These are phyloP conservation scores for Brachyptera risi DNA, from an alignment of 2,888 invertebrate genomes.

Conservation along the genomic window DNA sequence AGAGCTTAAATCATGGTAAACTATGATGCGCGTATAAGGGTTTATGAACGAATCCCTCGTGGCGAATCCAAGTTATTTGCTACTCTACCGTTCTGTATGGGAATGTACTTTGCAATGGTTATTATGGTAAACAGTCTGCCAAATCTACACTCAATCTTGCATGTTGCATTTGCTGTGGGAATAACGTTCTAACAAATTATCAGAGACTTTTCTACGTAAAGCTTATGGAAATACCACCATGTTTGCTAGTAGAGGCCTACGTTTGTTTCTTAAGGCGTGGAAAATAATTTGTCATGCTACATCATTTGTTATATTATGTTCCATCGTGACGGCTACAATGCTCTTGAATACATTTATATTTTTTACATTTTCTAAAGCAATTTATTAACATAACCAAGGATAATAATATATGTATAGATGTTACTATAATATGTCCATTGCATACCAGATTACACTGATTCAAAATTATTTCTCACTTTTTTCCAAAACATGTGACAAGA, in stretches of 20 bases:
- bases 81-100: background rate
- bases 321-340: background rate
- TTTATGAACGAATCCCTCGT: background rate
- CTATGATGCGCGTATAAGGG: background rate
- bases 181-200: background rate
- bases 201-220: background rate
- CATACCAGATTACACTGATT: no score
- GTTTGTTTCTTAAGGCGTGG: background rate
- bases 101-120: background rate
- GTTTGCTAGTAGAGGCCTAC: no score
- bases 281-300: background rate
- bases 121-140: background rate
- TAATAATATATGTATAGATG: no score
- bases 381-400: no score
- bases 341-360: no score
- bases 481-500: no score
- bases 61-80: no score
- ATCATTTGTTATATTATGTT: background rate
- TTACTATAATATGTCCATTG: no score
- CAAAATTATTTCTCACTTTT: no score
- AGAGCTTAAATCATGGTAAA: background rate
- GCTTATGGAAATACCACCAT: background rate
- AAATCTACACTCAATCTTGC: background rate
- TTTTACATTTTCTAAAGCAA: no score
- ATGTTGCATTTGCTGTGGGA: conserved; percentile 1